Conservation (phyloP, 2,797 vertebrate species). For the Sciurus vulgaris region DNA sequence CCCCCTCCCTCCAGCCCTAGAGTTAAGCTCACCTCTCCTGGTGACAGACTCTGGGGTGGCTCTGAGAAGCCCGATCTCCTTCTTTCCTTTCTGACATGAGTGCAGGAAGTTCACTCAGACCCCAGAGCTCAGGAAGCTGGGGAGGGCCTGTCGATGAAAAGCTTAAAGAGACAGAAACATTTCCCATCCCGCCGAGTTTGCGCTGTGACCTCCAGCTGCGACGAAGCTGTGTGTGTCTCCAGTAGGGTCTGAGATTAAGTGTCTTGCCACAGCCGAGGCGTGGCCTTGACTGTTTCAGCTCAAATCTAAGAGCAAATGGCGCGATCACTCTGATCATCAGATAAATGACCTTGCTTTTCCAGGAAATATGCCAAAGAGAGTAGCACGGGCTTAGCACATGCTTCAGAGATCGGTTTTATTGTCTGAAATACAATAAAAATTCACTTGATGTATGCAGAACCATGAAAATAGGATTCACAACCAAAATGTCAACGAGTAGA, state of each 20-base stretch:
- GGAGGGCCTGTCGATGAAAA: neutral
- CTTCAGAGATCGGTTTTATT: neutral
- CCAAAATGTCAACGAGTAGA: neutral
- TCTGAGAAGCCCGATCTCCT: neutral
- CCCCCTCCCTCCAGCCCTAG: neutral
- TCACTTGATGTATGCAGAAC: neutral
- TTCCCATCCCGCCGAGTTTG: neutral
- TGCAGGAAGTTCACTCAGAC: neutral
- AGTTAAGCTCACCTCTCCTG: conserved; percentile 51
- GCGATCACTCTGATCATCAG: neutral
- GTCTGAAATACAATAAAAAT: neutral
- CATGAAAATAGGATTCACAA: neutral
- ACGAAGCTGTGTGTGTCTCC: neutral
- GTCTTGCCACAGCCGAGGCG: neutral
- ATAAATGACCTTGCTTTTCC: neutral
- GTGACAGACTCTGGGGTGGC: neutral
- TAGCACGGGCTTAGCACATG: neutral
- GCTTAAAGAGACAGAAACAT: conserved; percentile 67
- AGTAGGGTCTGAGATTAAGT: neutral
- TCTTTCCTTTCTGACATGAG: neutral
- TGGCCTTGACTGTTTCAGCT: neutral
- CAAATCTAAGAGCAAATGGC: neutral
- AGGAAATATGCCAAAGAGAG: neutral
- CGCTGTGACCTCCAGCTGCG: too few relatives aligned
- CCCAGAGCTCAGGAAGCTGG: conserved; percentile 30